Evolutionary conservation across 2,888 invertebrate genomes (phyloP).

Genomic region (Graphium colonna): DNA sequence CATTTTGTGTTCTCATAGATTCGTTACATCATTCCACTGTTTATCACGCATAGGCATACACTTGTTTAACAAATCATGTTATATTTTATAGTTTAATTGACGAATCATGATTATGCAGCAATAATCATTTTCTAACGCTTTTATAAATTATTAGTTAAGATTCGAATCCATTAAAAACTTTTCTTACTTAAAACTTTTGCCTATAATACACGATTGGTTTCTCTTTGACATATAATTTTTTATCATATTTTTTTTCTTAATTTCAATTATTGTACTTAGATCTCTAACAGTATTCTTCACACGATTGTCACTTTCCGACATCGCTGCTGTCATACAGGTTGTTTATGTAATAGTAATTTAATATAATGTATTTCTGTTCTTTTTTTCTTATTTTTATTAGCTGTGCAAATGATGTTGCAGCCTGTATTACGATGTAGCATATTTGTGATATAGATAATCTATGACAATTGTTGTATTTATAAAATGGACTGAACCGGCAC

Average conservation of each 20-base stretch:
- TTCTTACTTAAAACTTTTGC: constrained; percentile 5
- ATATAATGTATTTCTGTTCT: no score
- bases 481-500: constrained; percentile 4
- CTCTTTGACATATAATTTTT: no score
- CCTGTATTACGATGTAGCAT: constrained; percentile 1
- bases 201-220: no score
- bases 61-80: neutral
- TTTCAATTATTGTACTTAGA: constrained; percentile 14
- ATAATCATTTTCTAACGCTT: constrained; percentile 6
- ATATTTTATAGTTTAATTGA: constrained; percentile 9
- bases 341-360: neutral
- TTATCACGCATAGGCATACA: no score
- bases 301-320: neutral
- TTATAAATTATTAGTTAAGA: constrained; percentile 7
- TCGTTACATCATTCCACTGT: constrained; percentile 3
- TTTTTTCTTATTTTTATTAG: neutral
- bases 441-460: constrained; percentile 7
- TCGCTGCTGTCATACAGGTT: constrained; percentile 2
- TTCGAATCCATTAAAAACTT: neutral
- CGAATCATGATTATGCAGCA: constrained; percentile 1
- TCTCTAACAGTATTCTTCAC: constrained; percentile 15
- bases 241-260: constrained; percentile 7
- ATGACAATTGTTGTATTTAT: neutral
- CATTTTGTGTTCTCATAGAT: no score
- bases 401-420: neutral